phyloP scores from a whole-genome alignment of 1,140 invertebrate species.

The Wiebesia pumilae region DNA sequence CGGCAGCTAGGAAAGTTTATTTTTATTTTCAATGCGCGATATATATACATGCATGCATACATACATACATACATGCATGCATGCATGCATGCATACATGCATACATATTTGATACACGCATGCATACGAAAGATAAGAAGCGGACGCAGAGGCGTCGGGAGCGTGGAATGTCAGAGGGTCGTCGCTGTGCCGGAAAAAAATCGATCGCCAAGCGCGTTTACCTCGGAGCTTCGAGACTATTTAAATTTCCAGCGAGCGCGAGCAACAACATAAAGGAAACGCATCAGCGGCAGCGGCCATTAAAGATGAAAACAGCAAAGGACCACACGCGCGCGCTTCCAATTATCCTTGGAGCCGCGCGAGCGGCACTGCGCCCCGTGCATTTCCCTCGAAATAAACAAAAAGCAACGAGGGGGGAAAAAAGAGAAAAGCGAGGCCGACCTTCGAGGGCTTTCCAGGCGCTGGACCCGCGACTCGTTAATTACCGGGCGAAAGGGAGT shows the following conservation, averaged over 20 bases:
- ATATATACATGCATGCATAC: no score
- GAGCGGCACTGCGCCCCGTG: neutral
- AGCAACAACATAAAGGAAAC: neutral
- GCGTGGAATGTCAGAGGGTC: neutral
- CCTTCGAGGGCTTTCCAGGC: neutral
- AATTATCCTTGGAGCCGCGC: neutral
- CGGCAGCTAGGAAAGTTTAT: neutral
- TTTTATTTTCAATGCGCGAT: neutral
- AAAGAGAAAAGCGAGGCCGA: neutral
- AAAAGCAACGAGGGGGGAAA: neutral
- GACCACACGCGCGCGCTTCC: constrained; percentile 1
- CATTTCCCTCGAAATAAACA: neutral
- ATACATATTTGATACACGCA: no score
- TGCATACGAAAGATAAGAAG: neutral
- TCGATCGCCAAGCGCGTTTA: neutral
- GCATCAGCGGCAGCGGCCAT: neutral
- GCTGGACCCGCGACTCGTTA: neutral
- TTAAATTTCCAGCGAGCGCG: neutral
- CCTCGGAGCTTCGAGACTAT: neutral
- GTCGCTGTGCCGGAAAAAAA: neutral
- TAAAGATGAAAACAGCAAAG: neutral
- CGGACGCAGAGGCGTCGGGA: neutral
- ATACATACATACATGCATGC: no score
- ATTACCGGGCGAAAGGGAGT: neutral
- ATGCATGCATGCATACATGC: no score